Percentiles rank a stretch among this genome's conserved stretches.
These are phyloP conservation scores for Marronus borbonicus DNA, from an alignment of 2,888 invertebrate genomes.

Conservation along the genomic window DNA sequence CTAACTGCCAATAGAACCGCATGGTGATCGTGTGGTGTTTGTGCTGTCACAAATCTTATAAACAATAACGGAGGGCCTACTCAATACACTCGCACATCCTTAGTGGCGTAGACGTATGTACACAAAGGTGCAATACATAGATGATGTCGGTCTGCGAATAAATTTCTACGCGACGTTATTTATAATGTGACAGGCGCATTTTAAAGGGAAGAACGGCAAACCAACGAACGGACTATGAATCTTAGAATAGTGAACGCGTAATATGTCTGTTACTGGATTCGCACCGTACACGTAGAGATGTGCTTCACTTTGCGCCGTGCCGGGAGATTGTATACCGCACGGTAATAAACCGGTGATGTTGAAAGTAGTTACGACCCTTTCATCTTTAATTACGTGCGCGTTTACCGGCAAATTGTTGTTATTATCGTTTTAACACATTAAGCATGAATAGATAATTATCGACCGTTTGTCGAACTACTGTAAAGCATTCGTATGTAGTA, in stretches of 20 bases:
- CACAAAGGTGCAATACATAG: conserved; percentile 24
- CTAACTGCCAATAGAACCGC: conserved; percentile 27
- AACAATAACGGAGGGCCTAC: conserved; percentile 42
- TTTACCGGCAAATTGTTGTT: conserved; percentile 17
- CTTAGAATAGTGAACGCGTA: conserved; percentile 27
- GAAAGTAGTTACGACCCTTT: conserved; percentile 26
- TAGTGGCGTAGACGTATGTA: neutral
- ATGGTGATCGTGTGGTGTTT: conserved; percentile 31
- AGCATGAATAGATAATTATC: conserved; percentile 18
- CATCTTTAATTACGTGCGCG: conserved; percentile 22
- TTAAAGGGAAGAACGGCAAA: conserved; percentile 29
- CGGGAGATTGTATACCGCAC: neutral
- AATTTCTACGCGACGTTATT: conserved; percentile 46
- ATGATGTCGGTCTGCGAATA: conserved; percentile 34
- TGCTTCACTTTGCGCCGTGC: neutral
- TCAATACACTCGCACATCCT: conserved; percentile 14
- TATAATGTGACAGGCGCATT: conserved; percentile 48
- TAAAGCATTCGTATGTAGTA: neutral
- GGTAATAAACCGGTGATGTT: conserved; percentile 33
- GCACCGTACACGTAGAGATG: neutral
- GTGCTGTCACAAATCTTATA: conserved; percentile 45
- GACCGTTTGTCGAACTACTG: neutral
- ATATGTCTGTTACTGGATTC: conserved; percentile 24
- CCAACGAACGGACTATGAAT: conserved; percentile 32
- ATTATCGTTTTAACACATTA: conserved; percentile 32